Conservation (phyloP, 2,888 invertebrate genomes). For the Magallana nippona region DNA sequence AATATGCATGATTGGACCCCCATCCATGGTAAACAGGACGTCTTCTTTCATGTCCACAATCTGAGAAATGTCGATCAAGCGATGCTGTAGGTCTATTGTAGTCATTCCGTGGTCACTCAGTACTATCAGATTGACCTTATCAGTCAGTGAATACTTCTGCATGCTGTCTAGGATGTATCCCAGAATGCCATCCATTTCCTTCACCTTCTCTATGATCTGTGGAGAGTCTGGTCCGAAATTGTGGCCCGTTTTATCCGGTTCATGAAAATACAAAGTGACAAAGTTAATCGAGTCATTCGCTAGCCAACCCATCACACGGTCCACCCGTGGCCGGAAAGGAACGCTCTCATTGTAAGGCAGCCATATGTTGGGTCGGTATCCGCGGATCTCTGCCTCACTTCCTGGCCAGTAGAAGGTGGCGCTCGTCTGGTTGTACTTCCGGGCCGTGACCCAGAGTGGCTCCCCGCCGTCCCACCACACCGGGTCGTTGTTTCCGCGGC, state of each 20-base stretch:
- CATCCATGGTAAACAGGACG: constrained; percentile 52
- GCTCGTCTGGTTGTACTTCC: constrained; percentile 83
- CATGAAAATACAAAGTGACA: constrained; percentile 70
- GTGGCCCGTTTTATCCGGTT: constrained; percentile 72
- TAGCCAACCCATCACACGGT: constrained; percentile 82
- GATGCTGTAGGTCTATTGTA: constrained; percentile 56
- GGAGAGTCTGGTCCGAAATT: constrained; percentile 65
- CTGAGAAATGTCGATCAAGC: constrained; percentile 55
- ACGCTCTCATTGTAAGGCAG: constrained; percentile 79
- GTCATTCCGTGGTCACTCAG: constrained; percentile 77
- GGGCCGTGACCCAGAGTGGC: constrained; percentile 78
- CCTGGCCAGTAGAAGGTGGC: constrained; percentile 85
- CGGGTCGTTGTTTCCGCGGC: constrained; percentile 54
- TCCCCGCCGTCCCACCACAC: constrained; percentile 74
- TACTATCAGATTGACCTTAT: constrained; percentile 69
- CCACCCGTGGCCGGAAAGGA: constrained; percentile 83
- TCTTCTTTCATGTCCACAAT: constrained; percentile 54
- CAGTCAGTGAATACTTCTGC: constrained; percentile 49
- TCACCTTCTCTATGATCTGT: constrained; percentile 58
- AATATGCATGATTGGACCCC: constrained; percentile 61
- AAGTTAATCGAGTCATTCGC: constrained; percentile 58
- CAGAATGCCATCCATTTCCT: constrained; percentile 64
- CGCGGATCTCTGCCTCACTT: constrained; percentile 81
- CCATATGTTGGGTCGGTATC: constrained; percentile 78
- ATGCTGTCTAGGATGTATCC: constrained; percentile 61